phyloP scores from a whole-genome alignment of 2,113 vertebrate species.

The human (Homo sapiens) region DNA sequence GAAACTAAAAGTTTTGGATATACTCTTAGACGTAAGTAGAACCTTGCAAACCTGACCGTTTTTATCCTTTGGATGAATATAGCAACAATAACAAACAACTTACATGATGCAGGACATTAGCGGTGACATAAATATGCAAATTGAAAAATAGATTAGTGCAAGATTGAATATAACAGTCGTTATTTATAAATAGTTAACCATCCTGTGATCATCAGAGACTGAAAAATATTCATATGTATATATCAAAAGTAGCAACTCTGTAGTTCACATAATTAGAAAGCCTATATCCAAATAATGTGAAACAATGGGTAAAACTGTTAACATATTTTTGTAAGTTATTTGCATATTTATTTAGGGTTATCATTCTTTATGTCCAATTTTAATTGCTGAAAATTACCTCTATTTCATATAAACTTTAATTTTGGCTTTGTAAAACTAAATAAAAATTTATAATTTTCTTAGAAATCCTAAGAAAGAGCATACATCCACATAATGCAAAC shows the following conservation, averaged over 20 bases:
- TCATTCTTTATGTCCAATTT: background rate
- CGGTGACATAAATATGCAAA: background rate
- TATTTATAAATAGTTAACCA: background rate
- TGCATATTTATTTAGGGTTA: background rate
- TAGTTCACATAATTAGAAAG: background rate
- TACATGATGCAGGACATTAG: background rate
- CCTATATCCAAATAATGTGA: background rate
- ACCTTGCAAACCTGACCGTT: background rate
- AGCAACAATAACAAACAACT: background rate
- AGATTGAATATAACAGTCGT: background rate
- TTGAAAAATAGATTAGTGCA: background rate
- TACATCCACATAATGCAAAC: background rate
- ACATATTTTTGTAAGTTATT: background rate
- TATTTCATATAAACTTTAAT: conserved; percentile 14
- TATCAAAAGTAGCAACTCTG: background rate
- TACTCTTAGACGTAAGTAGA: background rate
- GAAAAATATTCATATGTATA: background rate
- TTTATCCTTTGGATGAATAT: background rate
- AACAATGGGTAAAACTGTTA: background rate
- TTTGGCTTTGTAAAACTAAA: background rate
- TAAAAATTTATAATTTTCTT: background rate
- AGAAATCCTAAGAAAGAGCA: background rate
- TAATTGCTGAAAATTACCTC: background rate
- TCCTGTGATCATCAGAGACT: background rate
- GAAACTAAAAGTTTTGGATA: background rate